A percentile compares a stretch with the other conserved stretches of the same genome.
These are phyloP conservation scores for Diadegma fenestrale DNA, from an alignment of 2,888 invertebrate species.

Conservation along the genomic window DNA sequence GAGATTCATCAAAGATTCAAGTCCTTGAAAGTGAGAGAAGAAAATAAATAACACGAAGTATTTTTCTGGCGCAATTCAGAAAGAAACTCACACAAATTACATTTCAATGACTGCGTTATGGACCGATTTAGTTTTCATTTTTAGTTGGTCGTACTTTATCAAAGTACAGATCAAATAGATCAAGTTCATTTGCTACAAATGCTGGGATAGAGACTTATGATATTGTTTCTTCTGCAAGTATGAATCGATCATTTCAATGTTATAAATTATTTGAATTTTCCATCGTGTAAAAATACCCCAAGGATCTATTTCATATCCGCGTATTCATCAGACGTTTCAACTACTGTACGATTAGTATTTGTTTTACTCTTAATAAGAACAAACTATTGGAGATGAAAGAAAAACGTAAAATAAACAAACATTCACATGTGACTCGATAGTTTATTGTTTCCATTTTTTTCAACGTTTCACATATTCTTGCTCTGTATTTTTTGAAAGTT, in stretches of 20 bases:
- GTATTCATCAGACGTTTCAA: background rate
- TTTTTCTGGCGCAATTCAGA: constrained; percentile 15
- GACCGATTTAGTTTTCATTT: background rate
- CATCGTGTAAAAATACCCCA: constrained; percentile 17
- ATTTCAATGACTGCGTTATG: constrained; percentile 32
- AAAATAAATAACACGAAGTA: constrained; percentile 16
- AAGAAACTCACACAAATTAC: background rate
- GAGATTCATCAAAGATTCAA: constrained; percentile 2
- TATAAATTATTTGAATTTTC: constrained; percentile 2
- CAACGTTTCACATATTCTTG: background rate
- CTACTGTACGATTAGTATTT: background rate
- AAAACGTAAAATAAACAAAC: constrained; percentile 1
- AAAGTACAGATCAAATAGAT: constrained; percentile 29
- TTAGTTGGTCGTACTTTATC: constrained; percentile 16
- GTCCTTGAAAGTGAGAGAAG: constrained; percentile 6
- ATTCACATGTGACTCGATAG: background rate
- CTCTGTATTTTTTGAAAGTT: background rate
- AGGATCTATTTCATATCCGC: background rate
- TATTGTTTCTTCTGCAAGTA: background rate
- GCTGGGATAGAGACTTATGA: constrained; percentile 11
- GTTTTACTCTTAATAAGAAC: background rate
- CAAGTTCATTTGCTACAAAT: constrained; percentile 29
- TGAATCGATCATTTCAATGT: background rate
- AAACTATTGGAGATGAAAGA: background rate
- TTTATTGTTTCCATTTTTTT: background rate